Evolutionary conservation across 2,888 invertebrate species (phyloP).

Genomic region (Sylvicola cinctus): DNA sequence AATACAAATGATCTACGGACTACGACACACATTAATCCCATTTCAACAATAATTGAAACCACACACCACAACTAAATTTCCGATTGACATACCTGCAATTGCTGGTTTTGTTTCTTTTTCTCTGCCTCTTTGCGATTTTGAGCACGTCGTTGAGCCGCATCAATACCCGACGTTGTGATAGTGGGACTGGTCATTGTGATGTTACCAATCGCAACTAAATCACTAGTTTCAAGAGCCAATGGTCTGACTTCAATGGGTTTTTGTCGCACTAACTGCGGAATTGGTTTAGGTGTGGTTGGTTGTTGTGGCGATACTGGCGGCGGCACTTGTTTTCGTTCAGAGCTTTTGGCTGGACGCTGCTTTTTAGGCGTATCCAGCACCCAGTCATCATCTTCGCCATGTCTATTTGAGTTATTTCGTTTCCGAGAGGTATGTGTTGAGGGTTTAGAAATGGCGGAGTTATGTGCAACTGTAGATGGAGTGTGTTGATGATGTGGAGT

Average conservation of each 20-base stretch:
- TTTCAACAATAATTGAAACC: too few species aligned
- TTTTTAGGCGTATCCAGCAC: conserved; percentile 23
- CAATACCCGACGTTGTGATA: conserved; percentile 6
- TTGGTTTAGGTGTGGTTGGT: conserved; percentile 14
- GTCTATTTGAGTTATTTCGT: conserved; percentile 19
- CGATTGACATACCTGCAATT: conserved; percentile 9
- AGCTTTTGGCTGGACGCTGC: not conserved
- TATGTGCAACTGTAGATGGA: too few species aligned
- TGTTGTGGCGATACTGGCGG: too few species aligned
- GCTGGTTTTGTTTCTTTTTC: conserved; percentile 9
- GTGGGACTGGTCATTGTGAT: too few species aligned
- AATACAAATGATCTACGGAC: too few species aligned
- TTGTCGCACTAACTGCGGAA: too few species aligned
- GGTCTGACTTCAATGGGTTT: too few species aligned
- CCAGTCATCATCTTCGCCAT: conserved; percentile 26
- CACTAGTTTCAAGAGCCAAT: too few species aligned
- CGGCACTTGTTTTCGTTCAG: not conserved
- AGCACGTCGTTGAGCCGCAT: too few species aligned
- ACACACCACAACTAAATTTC: too few species aligned
- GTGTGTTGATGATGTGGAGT: conserved; percentile 15
- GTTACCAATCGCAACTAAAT: too few species aligned
- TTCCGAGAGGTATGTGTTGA: conserved; percentile 9
- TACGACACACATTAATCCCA: too few species aligned
- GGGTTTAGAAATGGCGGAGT: conserved; percentile 3
- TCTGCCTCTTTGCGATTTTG: conserved; percentile 4